Base-by-base conservation (phyloP, 1,140 invertebrate species). In the Trichonephila clavipes region DNA sequence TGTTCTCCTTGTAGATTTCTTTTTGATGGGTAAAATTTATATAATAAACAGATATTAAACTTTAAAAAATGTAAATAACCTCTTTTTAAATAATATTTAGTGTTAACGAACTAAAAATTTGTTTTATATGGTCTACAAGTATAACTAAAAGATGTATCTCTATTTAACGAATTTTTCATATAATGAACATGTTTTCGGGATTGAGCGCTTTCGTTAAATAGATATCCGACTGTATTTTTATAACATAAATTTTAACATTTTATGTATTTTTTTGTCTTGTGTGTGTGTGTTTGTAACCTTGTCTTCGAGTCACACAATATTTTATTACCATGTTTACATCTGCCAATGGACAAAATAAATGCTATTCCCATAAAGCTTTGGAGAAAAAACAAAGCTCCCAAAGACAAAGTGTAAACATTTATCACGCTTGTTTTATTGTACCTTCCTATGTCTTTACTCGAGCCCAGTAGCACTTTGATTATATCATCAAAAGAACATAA, bases 391-490 rank as follows among this genome's bases (percentile, higher is more conserved):
- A 66, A 66, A 66, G 24, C n/a, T 77, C 12, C 28, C 2, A 77
- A 77, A 77, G 12, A 77, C 69, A 40, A 77, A 77, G 72, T 77
- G 72, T 34, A 77, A 18, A 19, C 72, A 77, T 77, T 77, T 77
- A 77, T 77, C 24, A 40, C 72, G 19, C 72, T 18, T 40, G 51
- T 69, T 69, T 77, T 77, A 77, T 77, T 77, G 16, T 28, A 40
- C 28, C 28, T 40, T 77, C 34, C 28, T 28, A 34, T 40, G 14
- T 77, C 24, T 77, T 77, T 77, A 34, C 72, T 34, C 34, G 34
- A 77, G 28, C 72, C 28, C 72, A 40, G 34, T 77, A 40, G 24
- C 16, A 40, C 24, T 77, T 77, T 77, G 72, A 77, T 77, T 77
- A 77, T 77, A 19, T 18, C 72, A 77, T 77, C 72, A 77, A 77